A percentile compares a stretch with the other conserved stretches of the same genome.
These are phyloP conservation scores for Harmothoe impar DNA, from an alignment of 2,888 invertebrate genomes.

Conservation along the genomic window DNA sequence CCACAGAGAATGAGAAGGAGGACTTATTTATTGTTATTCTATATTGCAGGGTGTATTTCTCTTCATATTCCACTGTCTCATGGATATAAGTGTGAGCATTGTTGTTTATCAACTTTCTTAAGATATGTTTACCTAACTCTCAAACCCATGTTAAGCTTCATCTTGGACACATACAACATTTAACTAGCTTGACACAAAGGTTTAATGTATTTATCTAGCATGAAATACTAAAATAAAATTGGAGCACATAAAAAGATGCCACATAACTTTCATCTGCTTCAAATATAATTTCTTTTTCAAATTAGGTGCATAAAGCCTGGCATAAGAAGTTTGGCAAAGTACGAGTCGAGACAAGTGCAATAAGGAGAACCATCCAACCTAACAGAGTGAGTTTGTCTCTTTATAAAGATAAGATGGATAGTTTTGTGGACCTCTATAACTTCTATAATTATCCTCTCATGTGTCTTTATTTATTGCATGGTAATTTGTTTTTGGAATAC, in stretches of 20 bases:
- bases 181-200: background rate
- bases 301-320: background rate
- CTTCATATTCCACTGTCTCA: background rate
- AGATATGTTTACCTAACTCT: background rate
- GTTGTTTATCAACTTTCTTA: background rate
- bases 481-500: too few species aligned
- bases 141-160: background rate
- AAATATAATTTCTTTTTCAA: too few species aligned
- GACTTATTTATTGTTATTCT: background rate
- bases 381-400: too few species aligned
- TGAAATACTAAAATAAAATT: too few species aligned
- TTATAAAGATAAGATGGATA: too few species aligned
- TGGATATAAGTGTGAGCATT: background rate
- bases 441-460: too few species aligned
- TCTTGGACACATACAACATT: background rate
- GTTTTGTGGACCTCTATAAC: too few species aligned
- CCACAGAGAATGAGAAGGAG: background rate
- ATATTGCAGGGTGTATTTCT: background rate
- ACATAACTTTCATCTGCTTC: too few species aligned
- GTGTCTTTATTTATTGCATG: too few species aligned
- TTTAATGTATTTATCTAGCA: background rate
- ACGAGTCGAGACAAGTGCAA: too few species aligned
- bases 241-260: too few species aligned
- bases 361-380: too few species aligned
- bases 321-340: background rate